Conservation (phyloP, 2,113 vertebrate species). For the Carlito syrichta region DNA sequence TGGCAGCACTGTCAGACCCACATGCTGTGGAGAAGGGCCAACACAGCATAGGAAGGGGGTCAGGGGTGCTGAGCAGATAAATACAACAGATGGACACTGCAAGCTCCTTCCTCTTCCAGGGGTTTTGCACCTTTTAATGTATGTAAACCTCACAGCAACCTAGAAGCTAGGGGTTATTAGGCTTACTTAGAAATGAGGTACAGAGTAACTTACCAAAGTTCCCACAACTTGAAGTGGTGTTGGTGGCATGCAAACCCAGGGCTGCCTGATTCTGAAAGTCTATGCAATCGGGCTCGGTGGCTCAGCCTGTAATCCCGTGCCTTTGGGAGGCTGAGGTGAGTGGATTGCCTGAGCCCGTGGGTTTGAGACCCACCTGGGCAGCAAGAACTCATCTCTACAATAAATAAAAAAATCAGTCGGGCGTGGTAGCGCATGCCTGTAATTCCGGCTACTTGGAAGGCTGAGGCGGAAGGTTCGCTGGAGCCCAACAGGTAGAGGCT, state of each 20-base stretch:
- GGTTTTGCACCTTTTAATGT: background rate
- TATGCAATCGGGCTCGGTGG: too few relatives aligned
- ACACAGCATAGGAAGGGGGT: background rate
- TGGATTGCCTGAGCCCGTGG: too few relatives aligned
- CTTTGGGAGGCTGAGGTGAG: too few relatives aligned
- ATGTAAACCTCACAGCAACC: background rate
- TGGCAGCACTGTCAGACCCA: background rate
- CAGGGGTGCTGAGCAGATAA: background rate
- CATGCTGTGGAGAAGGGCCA: background rate
- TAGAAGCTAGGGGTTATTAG: background rate
- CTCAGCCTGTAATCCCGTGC: too few relatives aligned
- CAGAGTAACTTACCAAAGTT: background rate
- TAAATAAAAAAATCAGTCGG: too few relatives aligned
- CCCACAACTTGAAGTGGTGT: background rate
- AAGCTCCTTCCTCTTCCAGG: background rate
- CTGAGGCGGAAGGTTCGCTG: too few relatives aligned
- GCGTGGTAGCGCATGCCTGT: too few relatives aligned
- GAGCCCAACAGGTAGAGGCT: too few relatives aligned
- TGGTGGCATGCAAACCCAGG: background rate
- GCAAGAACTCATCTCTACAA: too few relatives aligned
- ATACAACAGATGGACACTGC: fast-evolving
- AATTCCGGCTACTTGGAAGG: too few relatives aligned
- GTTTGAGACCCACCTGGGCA: too few relatives aligned
- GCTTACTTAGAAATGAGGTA: background rate
- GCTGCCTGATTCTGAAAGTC: background rate